phyloP scores from a whole-genome alignment of 2,888 invertebrate genomes.

The Ephialtes manifestator region DNA sequence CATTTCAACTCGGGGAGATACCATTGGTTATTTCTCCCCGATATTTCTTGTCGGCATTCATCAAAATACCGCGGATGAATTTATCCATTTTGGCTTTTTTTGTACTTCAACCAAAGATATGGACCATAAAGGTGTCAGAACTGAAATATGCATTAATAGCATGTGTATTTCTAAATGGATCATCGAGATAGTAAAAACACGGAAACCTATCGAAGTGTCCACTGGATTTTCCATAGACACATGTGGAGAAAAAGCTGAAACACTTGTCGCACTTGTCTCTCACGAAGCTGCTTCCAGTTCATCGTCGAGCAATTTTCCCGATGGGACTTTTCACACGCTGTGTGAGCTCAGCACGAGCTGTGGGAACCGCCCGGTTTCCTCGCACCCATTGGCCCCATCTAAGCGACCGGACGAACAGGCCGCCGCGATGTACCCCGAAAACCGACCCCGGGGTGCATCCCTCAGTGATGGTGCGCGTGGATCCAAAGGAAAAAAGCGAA shows the following conservation, averaged over 20 bases:
- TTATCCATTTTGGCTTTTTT: background rate
- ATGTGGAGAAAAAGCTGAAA: slow-evolving; percentile 12
- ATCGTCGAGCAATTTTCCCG: slow-evolving; percentile 79
- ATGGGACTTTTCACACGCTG: slow-evolving; percentile 82
- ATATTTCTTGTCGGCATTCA: background rate
- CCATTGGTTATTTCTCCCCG: background rate
- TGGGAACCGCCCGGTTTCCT: slow-evolving; percentile 81
- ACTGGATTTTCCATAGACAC: background rate
- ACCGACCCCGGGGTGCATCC: slow-evolving; percentile 67
- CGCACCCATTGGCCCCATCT: slow-evolving; percentile 74
- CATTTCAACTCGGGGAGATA: too few species aligned
- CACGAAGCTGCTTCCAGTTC: slow-evolving; percentile 68
- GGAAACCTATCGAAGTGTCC: background rate
- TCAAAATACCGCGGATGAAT: background rate
- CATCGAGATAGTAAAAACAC: background rate
- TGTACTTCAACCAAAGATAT: background rate
- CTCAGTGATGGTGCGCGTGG: slow-evolving; percentile 32
- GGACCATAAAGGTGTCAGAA: background rate
- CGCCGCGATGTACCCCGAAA: slow-evolving; percentile 66
- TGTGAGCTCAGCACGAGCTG: slow-evolving; percentile 71
- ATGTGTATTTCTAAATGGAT: background rate
- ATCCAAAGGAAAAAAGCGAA: slow-evolving; percentile 51
- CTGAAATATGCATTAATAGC: background rate
- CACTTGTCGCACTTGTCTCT: slow-evolving; percentile 62
- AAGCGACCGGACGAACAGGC: slow-evolving; percentile 72